A percentile compares a stretch with the other conserved stretches of the same genome.
phyloP scores from a whole-genome alignment of 2,113 vertebrate species.

The Prietella phreatophila region DNA sequence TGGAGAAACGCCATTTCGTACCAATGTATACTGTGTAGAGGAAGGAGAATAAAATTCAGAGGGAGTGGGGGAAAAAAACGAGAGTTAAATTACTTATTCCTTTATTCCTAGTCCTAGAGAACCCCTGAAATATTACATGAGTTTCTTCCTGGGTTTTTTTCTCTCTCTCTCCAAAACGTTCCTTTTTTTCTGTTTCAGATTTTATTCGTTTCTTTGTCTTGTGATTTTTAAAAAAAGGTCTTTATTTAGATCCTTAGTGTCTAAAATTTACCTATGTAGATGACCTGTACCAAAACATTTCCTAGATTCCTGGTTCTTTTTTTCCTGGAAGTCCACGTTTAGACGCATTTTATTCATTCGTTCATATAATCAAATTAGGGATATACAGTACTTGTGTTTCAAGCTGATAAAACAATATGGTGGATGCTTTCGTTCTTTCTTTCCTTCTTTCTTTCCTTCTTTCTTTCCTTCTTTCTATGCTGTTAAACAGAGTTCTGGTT shows the following conservation, averaged over 20 bases:
- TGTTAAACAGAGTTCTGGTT: background rate
- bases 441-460: background rate
- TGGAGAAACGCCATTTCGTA: no score
- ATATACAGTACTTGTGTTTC: background rate
- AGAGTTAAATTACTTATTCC: background rate
- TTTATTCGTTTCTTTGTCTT: background rate
- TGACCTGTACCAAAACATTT: background rate
- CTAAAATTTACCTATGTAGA: background rate
- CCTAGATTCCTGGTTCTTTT: background rate
- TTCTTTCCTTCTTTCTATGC: background rate
- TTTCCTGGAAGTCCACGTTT: background rate
- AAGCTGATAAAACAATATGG: background rate
- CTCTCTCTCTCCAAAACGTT: background rate
- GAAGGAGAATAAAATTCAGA: no score
- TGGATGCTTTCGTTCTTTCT: background rate
- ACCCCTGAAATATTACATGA: background rate
- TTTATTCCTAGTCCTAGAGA: background rate
- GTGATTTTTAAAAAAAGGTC: background rate
- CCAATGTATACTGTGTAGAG: no score
- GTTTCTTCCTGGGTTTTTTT: background rate
- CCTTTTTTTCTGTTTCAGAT: background rate
- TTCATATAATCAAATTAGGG: background rate
- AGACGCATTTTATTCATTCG: background rate
- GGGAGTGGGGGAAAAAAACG: no score
- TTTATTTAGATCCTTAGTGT: background rate